Conservation (phyloP, 2,797 vertebrate genomes). For the Phoebastria nigripes region DNA sequence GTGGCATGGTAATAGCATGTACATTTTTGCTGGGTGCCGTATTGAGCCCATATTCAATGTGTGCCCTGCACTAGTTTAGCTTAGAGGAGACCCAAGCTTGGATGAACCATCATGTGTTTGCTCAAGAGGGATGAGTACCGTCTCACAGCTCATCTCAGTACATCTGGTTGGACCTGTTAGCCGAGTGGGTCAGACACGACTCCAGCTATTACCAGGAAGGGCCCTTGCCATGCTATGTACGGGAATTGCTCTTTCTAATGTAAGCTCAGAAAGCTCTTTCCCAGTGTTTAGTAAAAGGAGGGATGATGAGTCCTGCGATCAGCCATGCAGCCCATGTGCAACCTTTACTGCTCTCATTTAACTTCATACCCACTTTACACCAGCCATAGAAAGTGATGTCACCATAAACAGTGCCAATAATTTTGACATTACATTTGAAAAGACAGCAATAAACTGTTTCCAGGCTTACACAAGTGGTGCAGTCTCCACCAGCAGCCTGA, state of each 20-base stretch:
- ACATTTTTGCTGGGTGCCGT: fast-evolving
- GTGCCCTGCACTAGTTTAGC: background rate
- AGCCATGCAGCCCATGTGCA: slow-evolving; percentile 55
- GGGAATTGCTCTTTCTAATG: background rate
- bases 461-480: background rate
- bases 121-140: background rate
- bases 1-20: background rate
- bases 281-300: background rate
- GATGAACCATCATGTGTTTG: background rate
- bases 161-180: background rate
- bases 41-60: fast-evolving
- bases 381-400: slow-evolving; percentile 66
- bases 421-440: slow-evolving; percentile 50
- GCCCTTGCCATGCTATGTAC: background rate
- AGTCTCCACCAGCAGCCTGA: background rate
- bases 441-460: slow-evolving; percentile 32
- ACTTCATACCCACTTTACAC: slow-evolving; percentile 63
- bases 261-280: background rate
- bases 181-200: fast-evolving
- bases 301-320: slow-evolving; percentile 6
- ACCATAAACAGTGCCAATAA: slow-evolving; percentile 59
- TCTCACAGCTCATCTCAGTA: background rate
- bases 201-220: background rate
- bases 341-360: slow-evolving; percentile 63
- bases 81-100: background rate